Percentiles rank a stretch among this genome's conserved stretches.
phyloP scores from a whole-genome alignment of 2,113 vertebrate species.

The Melanerpes aurifrons region DNA sequence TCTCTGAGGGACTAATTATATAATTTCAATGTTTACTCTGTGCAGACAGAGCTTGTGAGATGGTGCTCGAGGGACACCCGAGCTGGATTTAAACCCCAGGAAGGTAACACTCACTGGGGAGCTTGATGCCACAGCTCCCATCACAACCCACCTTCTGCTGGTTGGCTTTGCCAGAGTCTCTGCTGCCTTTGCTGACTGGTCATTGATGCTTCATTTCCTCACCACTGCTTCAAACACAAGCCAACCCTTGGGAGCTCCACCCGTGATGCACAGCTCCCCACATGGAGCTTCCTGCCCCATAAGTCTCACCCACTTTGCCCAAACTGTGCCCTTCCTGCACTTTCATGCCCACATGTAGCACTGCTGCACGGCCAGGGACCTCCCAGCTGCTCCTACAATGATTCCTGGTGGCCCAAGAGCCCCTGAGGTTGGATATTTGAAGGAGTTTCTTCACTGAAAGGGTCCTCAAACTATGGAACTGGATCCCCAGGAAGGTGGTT shows the following conservation, averaged over 20 bases:
- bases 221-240: not conserved
- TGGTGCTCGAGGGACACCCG: conserved; percentile 23
- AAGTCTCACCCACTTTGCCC: not conserved
- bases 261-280: rapidly evolving
- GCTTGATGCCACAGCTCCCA: not conserved
- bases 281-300: not conserved
- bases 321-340: rapidly evolving
- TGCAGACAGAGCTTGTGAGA: conserved; percentile 46
- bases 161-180: not conserved
- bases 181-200: not conserved
- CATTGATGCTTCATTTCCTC: not conserved
- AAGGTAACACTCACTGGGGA: conserved; percentile 25
- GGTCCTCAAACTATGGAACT: no score
- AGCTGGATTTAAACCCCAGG: conserved; percentile 32
- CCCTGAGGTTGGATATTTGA: no score
- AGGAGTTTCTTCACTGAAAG: no score
- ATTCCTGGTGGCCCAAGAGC: no score
- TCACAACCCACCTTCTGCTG: not conserved
- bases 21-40: conserved; percentile 68
- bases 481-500: no score
- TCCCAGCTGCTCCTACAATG: not conserved
- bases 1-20: conserved; percentile 63
- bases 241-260: rapidly evolving
- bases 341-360: rapidly evolving
- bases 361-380: rapidly evolving